Evolutionary conservation across 2,113 vertebrate species (phyloP).

Genomic region (Gallinago media): DNA sequence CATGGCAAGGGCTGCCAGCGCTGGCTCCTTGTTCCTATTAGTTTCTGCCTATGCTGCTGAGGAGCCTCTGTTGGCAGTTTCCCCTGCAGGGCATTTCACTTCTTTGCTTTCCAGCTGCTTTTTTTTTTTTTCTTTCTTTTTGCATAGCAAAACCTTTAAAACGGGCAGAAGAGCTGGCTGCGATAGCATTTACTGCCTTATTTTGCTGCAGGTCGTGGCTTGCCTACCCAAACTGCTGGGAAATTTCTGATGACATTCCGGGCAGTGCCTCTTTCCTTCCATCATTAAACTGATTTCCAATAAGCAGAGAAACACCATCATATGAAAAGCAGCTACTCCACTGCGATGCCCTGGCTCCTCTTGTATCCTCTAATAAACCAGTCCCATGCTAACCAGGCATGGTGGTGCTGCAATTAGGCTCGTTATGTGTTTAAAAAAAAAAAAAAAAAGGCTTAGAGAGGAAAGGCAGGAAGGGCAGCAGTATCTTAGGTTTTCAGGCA

Average conservation of each 20-base stretch:
- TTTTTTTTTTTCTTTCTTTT: background rate
- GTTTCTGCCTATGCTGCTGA: background rate
- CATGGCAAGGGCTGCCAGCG: background rate
- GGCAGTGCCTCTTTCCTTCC: background rate
- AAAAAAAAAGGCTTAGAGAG: background rate
- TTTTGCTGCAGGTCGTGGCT: background rate
- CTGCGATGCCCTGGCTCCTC: background rate
- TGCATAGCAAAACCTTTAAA: background rate
- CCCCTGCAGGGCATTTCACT: background rate
- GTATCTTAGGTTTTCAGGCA: background rate
- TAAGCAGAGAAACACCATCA: background rate
- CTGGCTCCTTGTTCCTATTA: background rate
- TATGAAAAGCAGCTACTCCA: background rate
- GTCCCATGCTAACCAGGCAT: background rate
- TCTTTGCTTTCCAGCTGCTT: background rate
- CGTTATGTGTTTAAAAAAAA: fast-evolving
- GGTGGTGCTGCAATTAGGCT: background rate
- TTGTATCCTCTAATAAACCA: background rate
- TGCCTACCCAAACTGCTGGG: background rate
- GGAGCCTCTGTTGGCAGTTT: background rate
- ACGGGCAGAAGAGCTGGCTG: background rate
- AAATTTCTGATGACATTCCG: background rate
- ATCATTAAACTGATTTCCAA: background rate
- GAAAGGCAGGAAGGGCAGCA: background rate
- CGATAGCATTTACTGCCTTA: background rate